A percentile compares a stretch with the other conserved stretches of the same genome.
These are phyloP conservation scores for Notechis scutatus DNA, from an alignment of 2,113 vertebrate species.

Conservation along the genomic window DNA sequence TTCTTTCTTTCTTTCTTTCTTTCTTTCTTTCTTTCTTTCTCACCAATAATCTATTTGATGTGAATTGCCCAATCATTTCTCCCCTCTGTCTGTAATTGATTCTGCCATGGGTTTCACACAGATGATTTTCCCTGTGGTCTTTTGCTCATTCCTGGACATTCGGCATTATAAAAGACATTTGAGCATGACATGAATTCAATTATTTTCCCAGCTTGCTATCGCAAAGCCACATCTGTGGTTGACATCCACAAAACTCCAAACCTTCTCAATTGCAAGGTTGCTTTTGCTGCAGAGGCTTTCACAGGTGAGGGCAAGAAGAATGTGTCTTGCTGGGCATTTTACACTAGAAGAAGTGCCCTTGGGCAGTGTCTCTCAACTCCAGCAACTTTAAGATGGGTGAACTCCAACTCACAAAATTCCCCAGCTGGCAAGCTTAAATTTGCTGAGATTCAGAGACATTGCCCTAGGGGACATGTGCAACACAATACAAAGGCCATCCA, in stretches of 20 bases:
- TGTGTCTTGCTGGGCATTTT: background rate
- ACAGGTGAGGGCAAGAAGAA: background rate
- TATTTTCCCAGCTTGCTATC: rapidly evolving
- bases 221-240: background rate
- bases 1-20: too few relatives aligned
- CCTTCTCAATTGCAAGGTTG: background rate
- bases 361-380: background rate
- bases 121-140: background rate
- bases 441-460: background rate
- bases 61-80: background rate
- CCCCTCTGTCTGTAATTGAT: rapidly evolving
- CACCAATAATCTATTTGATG: background rate
- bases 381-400: background rate
- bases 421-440: background rate
- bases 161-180: background rate
- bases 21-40: background rate
- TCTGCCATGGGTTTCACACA: background rate
- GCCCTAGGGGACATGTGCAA: background rate
- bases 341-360: background rate
- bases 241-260: background rate
- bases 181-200: rapidly evolving
- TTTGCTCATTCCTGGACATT: rapidly evolving
- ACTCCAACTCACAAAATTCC: background rate
- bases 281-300: background rate
- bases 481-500: background rate